Evolutionary conservation across 2,888 invertebrate species (phyloP).

Genomic region (Netelia inedita): DNA sequence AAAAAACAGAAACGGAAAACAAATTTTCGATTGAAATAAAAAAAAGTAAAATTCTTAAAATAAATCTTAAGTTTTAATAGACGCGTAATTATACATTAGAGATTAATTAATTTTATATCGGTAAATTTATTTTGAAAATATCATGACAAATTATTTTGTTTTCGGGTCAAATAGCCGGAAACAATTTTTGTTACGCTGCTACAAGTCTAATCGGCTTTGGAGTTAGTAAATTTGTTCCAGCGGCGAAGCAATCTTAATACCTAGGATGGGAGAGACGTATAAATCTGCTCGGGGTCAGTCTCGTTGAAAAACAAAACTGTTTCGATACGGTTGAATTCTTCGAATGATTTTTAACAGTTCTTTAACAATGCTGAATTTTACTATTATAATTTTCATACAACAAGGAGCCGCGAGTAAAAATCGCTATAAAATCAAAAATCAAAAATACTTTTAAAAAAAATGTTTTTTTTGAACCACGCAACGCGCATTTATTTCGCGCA

Average conservation of each 20-base stretch:
- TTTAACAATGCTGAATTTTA: background rate
- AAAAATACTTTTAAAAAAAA: no score
- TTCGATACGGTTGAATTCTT: background rate
- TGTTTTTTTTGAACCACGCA: no score
- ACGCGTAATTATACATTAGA: no score
- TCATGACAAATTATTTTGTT: background rate
- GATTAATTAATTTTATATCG: background rate
- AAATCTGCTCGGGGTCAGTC: constrained; percentile 31
- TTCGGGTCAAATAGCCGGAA: background rate
- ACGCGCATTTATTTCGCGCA: no score
- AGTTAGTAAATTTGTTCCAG: constrained; percentile 35
- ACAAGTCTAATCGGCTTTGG: constrained; percentile 45
- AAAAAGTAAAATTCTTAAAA: no score
- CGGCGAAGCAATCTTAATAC: constrained; percentile 9
- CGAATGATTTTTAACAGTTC: no score
- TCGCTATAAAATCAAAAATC: background rate
- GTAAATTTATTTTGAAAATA: background rate
- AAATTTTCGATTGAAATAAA: background rate
- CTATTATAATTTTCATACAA: background rate
- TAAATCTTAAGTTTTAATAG: no score
- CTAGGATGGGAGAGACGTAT: background rate
- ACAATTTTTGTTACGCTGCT: constrained; percentile 8
- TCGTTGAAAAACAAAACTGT: constrained; percentile 19
- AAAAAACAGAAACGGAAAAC: background rate
- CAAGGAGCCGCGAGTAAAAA: background rate